Evolutionary conservation across 2,888 invertebrate species (phyloP).

Genomic region (Podabrus alpinus): DNA sequence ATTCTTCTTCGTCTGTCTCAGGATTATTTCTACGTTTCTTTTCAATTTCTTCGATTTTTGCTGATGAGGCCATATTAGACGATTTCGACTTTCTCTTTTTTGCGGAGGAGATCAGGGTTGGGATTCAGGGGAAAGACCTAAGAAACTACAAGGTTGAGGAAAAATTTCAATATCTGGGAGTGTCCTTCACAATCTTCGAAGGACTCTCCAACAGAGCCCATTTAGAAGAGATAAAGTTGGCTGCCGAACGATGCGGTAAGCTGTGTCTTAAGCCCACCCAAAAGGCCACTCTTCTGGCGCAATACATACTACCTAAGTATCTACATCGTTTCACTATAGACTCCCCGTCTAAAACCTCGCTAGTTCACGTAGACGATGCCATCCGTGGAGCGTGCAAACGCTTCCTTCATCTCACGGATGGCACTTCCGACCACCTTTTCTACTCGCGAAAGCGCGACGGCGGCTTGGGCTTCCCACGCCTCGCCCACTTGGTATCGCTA

Average conservation of each 20-base stretch:
- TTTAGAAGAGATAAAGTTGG: background rate
- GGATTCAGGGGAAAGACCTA: too few species aligned
- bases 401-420: background rate
- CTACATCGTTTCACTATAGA: background rate
- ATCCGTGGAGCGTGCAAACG: too few species aligned
- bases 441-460: background rate
- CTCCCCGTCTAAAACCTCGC: background rate
- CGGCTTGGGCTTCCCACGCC: background rate
- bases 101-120: too few species aligned
- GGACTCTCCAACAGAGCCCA: background rate
- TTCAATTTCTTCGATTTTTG: too few species aligned
- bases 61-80: too few species aligned
- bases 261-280: background rate
- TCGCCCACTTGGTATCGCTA: background rate
- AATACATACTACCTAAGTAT: background rate
- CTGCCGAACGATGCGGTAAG: background rate
- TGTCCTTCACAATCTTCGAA: too few species aligned
- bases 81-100: too few species aligned
- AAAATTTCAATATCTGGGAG: too few species aligned
- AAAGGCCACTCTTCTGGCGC: too few species aligned
- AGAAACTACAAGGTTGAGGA: too few species aligned
- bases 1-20: too few species aligned
- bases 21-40: too few species aligned
- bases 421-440: background rate
- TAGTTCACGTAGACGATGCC: background rate